Base-by-base conservation (phyloP, 2,888 invertebrate species). In the Prenolepis imparis region DNA sequence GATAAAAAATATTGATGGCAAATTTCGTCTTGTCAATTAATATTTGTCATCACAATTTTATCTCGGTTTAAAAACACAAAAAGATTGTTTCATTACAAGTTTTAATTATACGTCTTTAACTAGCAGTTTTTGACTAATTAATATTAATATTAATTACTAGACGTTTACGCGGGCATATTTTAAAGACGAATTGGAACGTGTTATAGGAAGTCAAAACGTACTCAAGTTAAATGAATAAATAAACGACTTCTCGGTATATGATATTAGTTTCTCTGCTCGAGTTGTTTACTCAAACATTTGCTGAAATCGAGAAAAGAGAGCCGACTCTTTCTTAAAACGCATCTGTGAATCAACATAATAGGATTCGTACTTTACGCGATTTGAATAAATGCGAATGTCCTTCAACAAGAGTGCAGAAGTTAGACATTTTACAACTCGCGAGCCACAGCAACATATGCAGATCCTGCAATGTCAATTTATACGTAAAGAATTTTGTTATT, bases 301-400 rank as follows among this genome's bases (percentile, higher is more conserved):
- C 28, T 36, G n/a, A 36, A 75, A 75, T 12, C 18, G 52, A 39
- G 55, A 4, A n/a, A 63, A 28, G 24, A n/a, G 11, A 28, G 0
- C 12, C 3, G 68, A 12, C 18, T 81, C 28, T 78, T 73, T 70
- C 21, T 66, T 75, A n/a, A 52, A 52, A 63, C 28, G 48, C 21
- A 55, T 12, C 48, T 52, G 48, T 21, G 28, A 44, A 72, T 44
- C 59, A 55, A 63, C 52, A 63, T 66, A 72, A 82, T 72, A 66
- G 32, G 80, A 77, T 82, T 1, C 66, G 59, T 18, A 32, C 21
- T 44, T 63, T 52, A 68, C 41, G 73, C 63, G 15, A 8, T 6
- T 59, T 21, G 63, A 72, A 78, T 84, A 74, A 81, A 85, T 82
- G 32, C 61, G 32, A 63, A 8, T 48, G 73, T 48, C 77, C 82